A percentile compares a stretch with the other conserved stretches of the same genome.
phyloP scores from a whole-genome alignment of 2,888 invertebrate genomes.

The Amiota mariae region DNA sequence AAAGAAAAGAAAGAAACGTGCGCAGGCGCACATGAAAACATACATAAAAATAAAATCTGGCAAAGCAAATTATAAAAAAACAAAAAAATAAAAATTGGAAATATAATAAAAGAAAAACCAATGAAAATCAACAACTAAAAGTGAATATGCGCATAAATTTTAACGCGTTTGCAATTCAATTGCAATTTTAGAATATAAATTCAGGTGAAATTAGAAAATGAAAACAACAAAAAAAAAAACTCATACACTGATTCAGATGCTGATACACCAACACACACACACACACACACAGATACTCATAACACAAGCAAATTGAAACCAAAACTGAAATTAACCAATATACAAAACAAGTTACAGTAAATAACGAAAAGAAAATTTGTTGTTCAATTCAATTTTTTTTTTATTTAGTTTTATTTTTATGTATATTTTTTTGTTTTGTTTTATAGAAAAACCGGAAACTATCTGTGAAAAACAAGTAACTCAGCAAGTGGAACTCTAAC shows the following conservation, averaged over 20 bases:
- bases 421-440: too few relatives aligned
- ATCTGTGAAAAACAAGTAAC: slow-evolving; percentile 11
- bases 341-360: slow-evolving; percentile 12
- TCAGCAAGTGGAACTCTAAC: neutral
- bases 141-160: slow-evolving; percentile 34
- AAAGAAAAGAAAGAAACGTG: slow-evolving; percentile 26
- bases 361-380: slow-evolving; percentile 26
- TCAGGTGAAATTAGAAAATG: slow-evolving; percentile 26
- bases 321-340: slow-evolving; percentile 2
- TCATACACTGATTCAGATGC: neutral
- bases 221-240: slow-evolving; percentile 34
- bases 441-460: neutral
- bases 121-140: slow-evolving; percentile 2
- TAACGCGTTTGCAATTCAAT: slow-evolving; percentile 19
- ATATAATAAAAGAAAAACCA: neutral
- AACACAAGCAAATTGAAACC: slow-evolving; percentile 23
- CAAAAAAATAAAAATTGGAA: neutral
- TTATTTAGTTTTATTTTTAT: too few relatives aligned
- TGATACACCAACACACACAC: neutral
- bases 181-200: slow-evolving; percentile 33
- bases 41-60: too few relatives aligned
- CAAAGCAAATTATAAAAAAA: neutral
- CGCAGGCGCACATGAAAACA: slow-evolving; percentile 29
- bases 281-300: slow-evolving; percentile 4
- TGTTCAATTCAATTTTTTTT: slow-evolving; percentile 10